These are phyloP conservation scores for Phalacrocorax carbo DNA, from an alignment of 2,113 vertebrate genomes.

Conservation along the genomic window DNA sequence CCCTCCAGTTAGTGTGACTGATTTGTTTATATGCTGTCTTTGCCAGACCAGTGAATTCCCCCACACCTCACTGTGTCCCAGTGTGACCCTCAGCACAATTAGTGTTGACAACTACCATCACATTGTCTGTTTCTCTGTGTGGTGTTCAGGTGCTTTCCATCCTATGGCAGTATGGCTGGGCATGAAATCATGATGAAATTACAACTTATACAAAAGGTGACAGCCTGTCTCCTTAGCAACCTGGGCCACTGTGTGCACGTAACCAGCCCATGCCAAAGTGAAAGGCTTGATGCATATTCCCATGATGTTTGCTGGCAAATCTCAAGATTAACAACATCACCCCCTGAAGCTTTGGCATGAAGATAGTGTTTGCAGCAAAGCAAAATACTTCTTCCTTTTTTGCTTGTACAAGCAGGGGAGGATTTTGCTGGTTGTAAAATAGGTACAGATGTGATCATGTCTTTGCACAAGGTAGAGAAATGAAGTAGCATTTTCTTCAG, in stretches of 20 bases:
- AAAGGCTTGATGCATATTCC: background rate
- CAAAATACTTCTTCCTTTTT: background rate
- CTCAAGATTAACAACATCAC: background rate
- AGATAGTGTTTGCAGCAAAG: background rate
- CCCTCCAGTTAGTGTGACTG: background rate
- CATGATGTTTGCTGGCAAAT: background rate
- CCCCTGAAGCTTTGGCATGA: background rate
- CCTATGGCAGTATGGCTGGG: background rate
- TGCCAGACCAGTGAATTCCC: background rate
- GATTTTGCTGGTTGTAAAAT: background rate
- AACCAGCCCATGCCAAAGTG: background rate
- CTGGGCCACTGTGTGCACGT: background rate
- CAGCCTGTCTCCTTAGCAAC: conserved; percentile 21
- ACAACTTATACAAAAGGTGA: background rate
- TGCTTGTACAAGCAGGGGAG: background rate
- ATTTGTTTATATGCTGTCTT: background rate
- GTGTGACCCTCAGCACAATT: background rate
- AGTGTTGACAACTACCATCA: background rate
- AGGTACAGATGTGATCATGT: background rate
- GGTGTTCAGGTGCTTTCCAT: background rate
- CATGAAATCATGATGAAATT: background rate
- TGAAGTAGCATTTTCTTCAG: background rate
- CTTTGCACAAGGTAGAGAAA: background rate
- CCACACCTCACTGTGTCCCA: background rate
- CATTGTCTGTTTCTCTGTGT: background rate